Percentiles rank a stretch among this genome's conserved stretches.
These are phyloP conservation scores for Drepanosiphum platanoidis DNA, from an alignment of 2,888 invertebrate genomes.

Conservation along the genomic window DNA sequence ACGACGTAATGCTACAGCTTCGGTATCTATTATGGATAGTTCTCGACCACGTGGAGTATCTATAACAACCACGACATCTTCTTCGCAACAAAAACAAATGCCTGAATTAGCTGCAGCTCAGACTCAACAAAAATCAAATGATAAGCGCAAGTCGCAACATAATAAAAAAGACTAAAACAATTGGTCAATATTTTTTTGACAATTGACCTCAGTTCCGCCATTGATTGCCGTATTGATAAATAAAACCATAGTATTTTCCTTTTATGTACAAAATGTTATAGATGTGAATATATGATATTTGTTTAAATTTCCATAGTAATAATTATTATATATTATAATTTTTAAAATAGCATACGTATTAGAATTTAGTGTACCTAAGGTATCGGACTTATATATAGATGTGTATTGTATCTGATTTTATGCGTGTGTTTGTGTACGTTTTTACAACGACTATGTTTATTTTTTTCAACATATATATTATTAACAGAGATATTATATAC, in stretches of 20 bases:
- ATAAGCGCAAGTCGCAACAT: conserved; percentile 15
- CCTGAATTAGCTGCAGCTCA: background rate
- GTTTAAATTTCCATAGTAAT: background rate
- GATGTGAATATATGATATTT: background rate
- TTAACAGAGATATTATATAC: background rate
- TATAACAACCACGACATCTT: background rate
- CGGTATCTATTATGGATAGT: background rate
- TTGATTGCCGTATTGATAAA: background rate
- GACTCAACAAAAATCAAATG: conserved; percentile 4
- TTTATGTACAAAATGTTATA: too few relatives aligned
- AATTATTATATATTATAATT: background rate
- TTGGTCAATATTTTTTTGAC: background rate
- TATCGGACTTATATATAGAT: background rate
- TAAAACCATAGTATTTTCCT: background rate
- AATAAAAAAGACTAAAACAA: conserved; percentile 15
- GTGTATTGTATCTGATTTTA: background rate
- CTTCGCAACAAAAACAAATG: background rate
- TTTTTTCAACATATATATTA: background rate
- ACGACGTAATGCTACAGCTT: conserved; percentile 18
- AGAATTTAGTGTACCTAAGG: background rate
- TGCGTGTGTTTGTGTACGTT: too few relatives aligned
- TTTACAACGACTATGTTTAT: background rate
- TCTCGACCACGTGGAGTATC: background rate
- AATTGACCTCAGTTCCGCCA: background rate
- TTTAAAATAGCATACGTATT: background rate